Conservation (phyloP, 1,140 invertebrate genomes). For the Tetragnatha versicolor region DNA sequence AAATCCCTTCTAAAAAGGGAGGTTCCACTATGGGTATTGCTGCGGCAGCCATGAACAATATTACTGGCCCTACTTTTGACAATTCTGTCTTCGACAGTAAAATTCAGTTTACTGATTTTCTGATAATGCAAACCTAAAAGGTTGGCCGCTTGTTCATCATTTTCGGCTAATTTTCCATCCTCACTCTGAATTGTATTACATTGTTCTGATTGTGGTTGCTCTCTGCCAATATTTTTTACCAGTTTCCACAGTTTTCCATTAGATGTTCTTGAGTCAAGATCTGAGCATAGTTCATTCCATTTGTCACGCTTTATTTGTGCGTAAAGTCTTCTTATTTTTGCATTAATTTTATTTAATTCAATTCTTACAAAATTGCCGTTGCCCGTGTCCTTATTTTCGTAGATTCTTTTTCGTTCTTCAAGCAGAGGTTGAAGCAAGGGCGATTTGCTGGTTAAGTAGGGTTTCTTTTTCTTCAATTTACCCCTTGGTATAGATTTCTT, state of each 20-base stretch:
- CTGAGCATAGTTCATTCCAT: conserved; percentile 1
- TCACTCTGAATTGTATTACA: background rate
- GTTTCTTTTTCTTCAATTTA: background rate
- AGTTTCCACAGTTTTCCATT: background rate
- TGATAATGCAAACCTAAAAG: background rate
- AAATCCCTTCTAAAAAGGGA: background rate
- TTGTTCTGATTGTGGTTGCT: background rate
- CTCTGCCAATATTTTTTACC: background rate
- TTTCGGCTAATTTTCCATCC: background rate
- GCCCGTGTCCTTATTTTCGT: background rate
- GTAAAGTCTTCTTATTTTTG: background rate
- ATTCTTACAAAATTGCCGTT: background rate
- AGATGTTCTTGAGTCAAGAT: conserved; percentile 1
- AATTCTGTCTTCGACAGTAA: background rate
- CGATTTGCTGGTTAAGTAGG: background rate
- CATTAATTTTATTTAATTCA: background rate
- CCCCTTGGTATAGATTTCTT: background rate
- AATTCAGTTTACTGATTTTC: background rate
- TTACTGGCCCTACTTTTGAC: background rate
- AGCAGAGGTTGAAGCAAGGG: background rate
- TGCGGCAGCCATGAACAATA: background rate
- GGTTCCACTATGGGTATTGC: background rate
- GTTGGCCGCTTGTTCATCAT: background rate
- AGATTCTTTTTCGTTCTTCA: background rate
- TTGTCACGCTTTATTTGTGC: background rate